phyloP scores from a whole-genome alignment of 1,140 invertebrate genomes.

The Nephila pilipes region DNA sequence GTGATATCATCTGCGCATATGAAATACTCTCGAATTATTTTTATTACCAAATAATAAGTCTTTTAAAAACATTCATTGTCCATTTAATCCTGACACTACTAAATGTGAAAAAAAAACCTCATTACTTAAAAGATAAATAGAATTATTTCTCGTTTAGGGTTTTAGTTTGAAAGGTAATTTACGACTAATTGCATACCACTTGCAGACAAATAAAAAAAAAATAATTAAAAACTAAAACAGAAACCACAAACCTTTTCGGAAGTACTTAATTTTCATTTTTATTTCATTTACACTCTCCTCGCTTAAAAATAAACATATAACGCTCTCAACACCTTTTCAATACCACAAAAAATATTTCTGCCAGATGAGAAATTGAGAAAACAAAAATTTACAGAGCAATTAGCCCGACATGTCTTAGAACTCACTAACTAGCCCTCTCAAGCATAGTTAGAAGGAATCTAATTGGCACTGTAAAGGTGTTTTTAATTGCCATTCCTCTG shows the following conservation, averaged over 20 bases:
- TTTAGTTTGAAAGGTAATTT: too few species aligned
- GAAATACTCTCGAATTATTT: too few species aligned
- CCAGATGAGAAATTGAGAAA: neutral
- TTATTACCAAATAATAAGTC: too few species aligned
- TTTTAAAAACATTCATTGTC: too few species aligned
- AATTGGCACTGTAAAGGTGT: constrained; percentile 56
- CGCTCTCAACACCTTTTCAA: neutral
- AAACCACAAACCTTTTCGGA: neutral
- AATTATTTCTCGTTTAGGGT: too few species aligned
- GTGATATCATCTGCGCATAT: too few species aligned
- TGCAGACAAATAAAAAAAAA: too few species aligned
- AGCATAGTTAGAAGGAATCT: constrained; percentile 23
- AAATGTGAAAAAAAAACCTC: too few species aligned
- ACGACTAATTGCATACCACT: too few species aligned
- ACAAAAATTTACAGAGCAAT: constrained; percentile 1
- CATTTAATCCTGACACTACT: too few species aligned
- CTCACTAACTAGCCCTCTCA: neutral
- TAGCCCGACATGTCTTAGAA: constrained; percentile 4
- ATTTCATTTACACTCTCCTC: neutral
- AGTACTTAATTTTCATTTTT: neutral
- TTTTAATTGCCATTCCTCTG: constrained; percentile 55
- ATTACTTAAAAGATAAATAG: too few species aligned
- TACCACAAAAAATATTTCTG: neutral
- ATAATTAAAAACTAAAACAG: neutral
- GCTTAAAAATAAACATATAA: neutral